Evolutionary conservation across 2,888 invertebrate genomes (phyloP).

Genomic region (Pherbina coryleti): DNA sequence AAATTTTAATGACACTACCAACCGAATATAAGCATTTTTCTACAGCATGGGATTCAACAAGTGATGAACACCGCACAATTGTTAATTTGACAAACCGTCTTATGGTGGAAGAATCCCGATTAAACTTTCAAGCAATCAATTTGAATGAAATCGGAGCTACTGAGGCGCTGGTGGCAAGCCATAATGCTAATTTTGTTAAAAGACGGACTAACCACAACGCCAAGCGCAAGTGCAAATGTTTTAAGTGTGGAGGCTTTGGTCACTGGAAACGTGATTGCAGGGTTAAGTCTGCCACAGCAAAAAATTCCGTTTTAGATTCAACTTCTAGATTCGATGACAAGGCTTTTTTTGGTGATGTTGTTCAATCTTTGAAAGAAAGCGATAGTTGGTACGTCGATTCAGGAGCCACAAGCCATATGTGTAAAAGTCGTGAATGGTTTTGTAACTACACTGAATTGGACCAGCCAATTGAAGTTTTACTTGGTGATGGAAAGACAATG

Average conservation of each 20-base stretch:
- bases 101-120: slow-evolving; percentile 38
- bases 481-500: not conserved
- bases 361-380: not conserved
- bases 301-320: slow-evolving; percentile 20
- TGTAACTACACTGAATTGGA: not conserved
- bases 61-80: not conserved
- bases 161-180: slow-evolving; percentile 24
- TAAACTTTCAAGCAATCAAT: slow-evolving; percentile 18
- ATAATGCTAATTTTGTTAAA: too few species aligned
- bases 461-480: not conserved
- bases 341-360: slow-evolving; percentile 20
- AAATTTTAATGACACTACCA: slow-evolving; percentile 37
- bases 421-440: not conserved
- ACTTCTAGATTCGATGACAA: too few species aligned
- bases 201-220: not conserved
- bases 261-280: slow-evolving; percentile 48
- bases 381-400: slow-evolving; percentile 44
- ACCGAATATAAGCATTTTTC: slow-evolving; percentile 32
- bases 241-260: slow-evolving; percentile 45
- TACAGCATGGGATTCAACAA: slow-evolving; percentile 34
- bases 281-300: slow-evolving; percentile 12
- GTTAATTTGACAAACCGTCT: slow-evolving; percentile 36
- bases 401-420: not conserved
- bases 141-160: not conserved
- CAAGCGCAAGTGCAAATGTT: slow-evolving; percentile 43